Evolutionary conservation across 2,113 vertebrate genomes (phyloP).

Genomic region (Anser brachyrhynchus): DNA sequence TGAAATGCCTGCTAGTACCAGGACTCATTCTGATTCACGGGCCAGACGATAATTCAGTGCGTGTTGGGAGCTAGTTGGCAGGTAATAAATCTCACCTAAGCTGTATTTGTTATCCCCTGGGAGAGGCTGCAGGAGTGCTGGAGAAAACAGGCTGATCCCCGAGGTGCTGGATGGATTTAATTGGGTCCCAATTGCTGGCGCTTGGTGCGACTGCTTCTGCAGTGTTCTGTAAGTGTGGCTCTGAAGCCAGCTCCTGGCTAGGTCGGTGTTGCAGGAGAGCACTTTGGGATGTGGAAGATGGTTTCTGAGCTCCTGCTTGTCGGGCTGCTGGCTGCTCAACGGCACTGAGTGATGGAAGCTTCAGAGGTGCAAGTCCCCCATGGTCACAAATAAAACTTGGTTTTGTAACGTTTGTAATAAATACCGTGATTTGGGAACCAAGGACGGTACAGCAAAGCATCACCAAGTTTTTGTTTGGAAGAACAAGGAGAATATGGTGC

Average conservation of each 20-base stretch:
- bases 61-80: conserved; percentile 24
- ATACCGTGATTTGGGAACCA: no score
- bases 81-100: conserved; percentile 16
- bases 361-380: neutral
- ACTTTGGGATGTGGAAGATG: neutral
- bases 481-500: rapidly evolving
- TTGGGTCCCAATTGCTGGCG: conserved; percentile 43
- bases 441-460: neutral
- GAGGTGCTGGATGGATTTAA: conserved; percentile 31
- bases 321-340: rapidly evolving
- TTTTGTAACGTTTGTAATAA: neutral
- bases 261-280: neutral
- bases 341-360: neutral
- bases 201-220: neutral
- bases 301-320: neutral
- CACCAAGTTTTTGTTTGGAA: neutral
- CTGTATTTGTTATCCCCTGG: conserved; percentile 34
- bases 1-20: neutral
- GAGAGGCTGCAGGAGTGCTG: conserved; percentile 26
- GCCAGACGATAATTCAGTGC: neutral
- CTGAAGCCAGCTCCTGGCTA: neutral
- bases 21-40: conserved; percentile 8
- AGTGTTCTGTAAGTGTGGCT: neutral
- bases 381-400: neutral
- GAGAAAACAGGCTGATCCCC: conserved; percentile 31